These are phyloP conservation scores for Drosophila hamatofila DNA, from an alignment of 2,888 invertebrate genomes.

Conservation along the genomic window DNA sequence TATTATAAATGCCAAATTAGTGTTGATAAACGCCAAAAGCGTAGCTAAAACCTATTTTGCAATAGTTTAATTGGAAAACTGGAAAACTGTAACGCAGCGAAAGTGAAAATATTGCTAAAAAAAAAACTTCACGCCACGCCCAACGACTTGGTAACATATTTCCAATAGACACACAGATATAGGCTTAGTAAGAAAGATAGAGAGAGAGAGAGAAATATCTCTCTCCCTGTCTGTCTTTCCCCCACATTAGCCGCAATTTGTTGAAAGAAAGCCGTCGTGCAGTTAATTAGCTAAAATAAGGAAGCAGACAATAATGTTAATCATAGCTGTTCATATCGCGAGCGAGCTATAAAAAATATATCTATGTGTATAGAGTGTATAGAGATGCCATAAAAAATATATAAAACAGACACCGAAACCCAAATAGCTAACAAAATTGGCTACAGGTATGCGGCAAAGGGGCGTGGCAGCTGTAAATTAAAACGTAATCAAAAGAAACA, in stretches of 20 bases:
- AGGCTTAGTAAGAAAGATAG: background rate
- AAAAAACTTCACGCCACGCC: conserved; percentile 36
- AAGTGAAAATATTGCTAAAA: conserved; percentile 58
- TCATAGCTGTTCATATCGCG: conserved; percentile 54
- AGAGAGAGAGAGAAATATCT: background rate
- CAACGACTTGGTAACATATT: conserved; percentile 44
- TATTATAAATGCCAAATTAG: conserved; percentile 28
- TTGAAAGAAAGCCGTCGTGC: conserved; percentile 57
- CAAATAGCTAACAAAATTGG: conserved; percentile 55
- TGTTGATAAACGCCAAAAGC: conserved; percentile 1
- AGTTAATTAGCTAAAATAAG: conserved; percentile 74
- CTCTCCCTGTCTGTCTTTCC: conserved; percentile 16
- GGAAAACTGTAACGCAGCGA: conserved; percentile 53
- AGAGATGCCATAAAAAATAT: conserved; percentile 59
- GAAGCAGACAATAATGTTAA: conserved; percentile 71
- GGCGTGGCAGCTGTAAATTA: conserved; percentile 49
- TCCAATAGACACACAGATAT: conserved; percentile 12
- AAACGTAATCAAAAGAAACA: conserved; percentile 61
- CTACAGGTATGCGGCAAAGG: conserved; percentile 42
- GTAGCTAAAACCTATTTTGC: conserved; percentile 53
- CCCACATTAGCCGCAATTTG: conserved; percentile 64
- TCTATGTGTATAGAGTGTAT: conserved; percentile 13
- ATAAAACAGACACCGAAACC: conserved; percentile 75
- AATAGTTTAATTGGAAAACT: conserved; percentile 59
- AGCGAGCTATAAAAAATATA: conserved; percentile 52